Percentiles rank a stretch among this genome's conserved stretches.
Conservation (phyloP, 2,113 vertebrate genomes). For the Capra hircus region DNA sequence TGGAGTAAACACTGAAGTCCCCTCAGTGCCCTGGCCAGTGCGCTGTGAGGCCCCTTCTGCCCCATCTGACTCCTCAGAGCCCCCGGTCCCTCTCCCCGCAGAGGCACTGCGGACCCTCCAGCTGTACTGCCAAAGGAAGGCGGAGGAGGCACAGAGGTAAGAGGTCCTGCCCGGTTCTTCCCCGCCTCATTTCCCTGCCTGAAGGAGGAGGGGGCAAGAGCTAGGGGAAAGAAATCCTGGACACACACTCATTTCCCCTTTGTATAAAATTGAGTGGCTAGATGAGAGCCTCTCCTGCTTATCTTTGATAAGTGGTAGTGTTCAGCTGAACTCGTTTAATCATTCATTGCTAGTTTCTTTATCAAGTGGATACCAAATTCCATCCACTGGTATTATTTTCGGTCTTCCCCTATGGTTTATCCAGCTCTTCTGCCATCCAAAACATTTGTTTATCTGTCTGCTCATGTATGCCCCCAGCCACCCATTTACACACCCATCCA, state of each 20-base stretch:
- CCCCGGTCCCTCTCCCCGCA: not conserved
- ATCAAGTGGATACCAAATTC: not conserved
- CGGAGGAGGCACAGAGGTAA: not conserved
- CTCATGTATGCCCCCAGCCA: not conserved
- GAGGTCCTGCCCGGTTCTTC: not conserved
- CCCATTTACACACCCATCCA: not conserved
- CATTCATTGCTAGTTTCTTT: not conserved
- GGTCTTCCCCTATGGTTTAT: not conserved
- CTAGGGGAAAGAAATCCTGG: not conserved
- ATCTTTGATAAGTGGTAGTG: not conserved
- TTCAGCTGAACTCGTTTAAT: not conserved
- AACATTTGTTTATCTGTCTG: not conserved
- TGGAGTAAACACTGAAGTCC: not conserved
- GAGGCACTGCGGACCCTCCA: conserved; percentile 51
- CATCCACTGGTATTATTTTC: not conserved
- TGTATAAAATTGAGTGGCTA: not conserved
- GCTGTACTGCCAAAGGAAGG: not conserved
- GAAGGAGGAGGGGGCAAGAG: not conserved
- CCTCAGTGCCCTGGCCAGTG: not conserved
- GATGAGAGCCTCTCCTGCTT: not conserved
- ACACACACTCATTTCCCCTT: not conserved
- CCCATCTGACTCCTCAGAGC: not conserved
- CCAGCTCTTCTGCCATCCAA: not conserved
- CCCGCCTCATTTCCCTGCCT: not conserved
- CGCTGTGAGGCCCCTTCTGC: not conserved